Conservation (phyloP, 2,113 vertebrate species). For the Vulpes ferrilata region DNA sequence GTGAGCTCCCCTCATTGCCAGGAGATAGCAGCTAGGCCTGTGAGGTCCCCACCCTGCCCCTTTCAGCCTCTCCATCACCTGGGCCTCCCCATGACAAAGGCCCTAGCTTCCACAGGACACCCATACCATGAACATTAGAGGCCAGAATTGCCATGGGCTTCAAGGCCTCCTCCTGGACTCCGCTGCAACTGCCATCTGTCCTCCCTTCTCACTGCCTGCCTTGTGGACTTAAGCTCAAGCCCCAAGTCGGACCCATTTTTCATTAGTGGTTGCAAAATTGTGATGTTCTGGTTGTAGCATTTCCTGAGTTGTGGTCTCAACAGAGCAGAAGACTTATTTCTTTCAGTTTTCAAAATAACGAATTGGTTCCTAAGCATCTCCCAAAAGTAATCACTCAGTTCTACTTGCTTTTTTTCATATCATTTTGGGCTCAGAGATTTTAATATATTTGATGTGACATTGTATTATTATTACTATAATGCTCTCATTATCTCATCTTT, state of each 20-base stretch:
- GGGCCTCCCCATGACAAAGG: no score
- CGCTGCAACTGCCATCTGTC: not conserved
- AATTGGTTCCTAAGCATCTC: not conserved
- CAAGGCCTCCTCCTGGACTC: not conserved
- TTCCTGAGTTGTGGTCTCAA: not conserved
- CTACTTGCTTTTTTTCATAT: not conserved
- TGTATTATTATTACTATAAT: not conserved
- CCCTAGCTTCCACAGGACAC: not conserved
- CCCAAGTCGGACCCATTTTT: not conserved
- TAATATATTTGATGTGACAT: not conserved
- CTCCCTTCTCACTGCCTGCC: not conserved
- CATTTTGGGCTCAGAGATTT: not conserved
- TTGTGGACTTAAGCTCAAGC: not conserved
- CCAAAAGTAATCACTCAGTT: not conserved
- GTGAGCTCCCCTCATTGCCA: rapidly evolving
- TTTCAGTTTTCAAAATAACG: not conserved
- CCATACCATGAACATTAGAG: rapidly evolving
- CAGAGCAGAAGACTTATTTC: not conserved
- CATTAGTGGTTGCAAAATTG: not conserved
- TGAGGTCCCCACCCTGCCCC: rapidly evolving
- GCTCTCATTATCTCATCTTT: not conserved
- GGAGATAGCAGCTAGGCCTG: not conserved
- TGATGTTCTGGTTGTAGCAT: not conserved
- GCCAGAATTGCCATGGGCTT: not conserved
- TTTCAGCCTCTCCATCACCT: no score